Evolutionary conservation across 2,113 vertebrate genomes (phyloP).

Genomic region (Oryzias javanicus): DNA sequence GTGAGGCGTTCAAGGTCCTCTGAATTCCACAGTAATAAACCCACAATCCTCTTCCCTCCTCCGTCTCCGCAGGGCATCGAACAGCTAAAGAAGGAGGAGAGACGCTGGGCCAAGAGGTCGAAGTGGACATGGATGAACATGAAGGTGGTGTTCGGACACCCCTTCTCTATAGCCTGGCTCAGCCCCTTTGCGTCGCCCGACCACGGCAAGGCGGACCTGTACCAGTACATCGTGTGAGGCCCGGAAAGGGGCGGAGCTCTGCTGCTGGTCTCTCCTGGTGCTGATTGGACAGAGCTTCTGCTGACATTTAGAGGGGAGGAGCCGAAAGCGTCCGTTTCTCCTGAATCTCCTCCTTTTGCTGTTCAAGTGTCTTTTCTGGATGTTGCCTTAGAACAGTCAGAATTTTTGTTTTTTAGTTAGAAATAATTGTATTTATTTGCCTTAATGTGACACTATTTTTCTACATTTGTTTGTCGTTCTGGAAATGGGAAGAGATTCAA

Average conservation of each 20-base stretch:
- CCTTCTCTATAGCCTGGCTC: slow-evolving; percentile 95
- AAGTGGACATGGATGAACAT: slow-evolving; percentile 99
- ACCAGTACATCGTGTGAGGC: slow-evolving; percentile 96
- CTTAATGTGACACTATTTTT: slow-evolving; percentile 46
- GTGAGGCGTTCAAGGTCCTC: no score
- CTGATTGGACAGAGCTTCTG: no score
- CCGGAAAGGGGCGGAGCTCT: slow-evolving; percentile 14
- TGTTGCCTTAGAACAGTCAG: slow-evolving; percentile 49
- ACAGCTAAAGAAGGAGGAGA: slow-evolving; percentile 99
- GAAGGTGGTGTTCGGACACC: slow-evolving; percentile 98
- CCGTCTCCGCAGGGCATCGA: slow-evolving; percentile 92
- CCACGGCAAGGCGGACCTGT: slow-evolving; percentile 93
- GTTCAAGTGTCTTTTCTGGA: slow-evolving; percentile 20
- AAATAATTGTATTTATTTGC: slow-evolving; percentile 47
- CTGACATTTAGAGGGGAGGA: no score
- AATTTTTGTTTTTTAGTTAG: slow-evolving; percentile 14
- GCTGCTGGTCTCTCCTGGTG: background rate
- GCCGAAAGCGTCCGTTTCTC: no score
- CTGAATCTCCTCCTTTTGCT: slow-evolving; percentile 14
- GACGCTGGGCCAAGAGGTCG: slow-evolving; percentile 95
- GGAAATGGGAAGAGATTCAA: no score
- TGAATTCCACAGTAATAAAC: no score
- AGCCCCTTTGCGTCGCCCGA: slow-evolving; percentile 93
- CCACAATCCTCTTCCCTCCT: slow-evolving; percentile 21
- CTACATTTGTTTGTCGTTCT: background rate